Percentiles rank a stretch among this genome's conserved stretches.
Conservation (phyloP, 2,797 vertebrate genomes). For the Harpagifer antarcticus region DNA sequence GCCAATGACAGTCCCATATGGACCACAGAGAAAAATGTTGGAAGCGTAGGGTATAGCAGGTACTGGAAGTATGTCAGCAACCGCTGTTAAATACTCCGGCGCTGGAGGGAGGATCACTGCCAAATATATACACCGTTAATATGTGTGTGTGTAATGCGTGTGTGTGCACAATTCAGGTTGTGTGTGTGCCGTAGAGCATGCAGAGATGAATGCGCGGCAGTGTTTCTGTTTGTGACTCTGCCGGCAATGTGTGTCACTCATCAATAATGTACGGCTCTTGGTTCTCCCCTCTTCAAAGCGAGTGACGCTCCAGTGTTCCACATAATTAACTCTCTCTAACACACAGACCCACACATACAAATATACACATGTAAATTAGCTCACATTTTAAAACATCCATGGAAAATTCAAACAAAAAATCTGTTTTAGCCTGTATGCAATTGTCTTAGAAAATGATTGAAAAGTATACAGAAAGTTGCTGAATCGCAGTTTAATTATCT, state of each 20-base stretch:
- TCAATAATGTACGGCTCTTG: slow-evolving; percentile 84
- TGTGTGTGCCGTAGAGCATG: slow-evolving; percentile 18
- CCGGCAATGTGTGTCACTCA: slow-evolving; percentile 83
- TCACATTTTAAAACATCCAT: slow-evolving; percentile 7
- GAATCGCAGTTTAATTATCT: background rate
- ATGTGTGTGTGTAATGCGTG: slow-evolving; percentile 22
- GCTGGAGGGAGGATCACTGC: slow-evolving; percentile 54
- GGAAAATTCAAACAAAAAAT: slow-evolving; percentile 4
- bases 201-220: slow-evolving; percentile 7
- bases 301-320: slow-evolving; percentile 76
- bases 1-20: slow-evolving; percentile 73
- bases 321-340: slow-evolving; percentile 77
- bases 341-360: slow-evolving; percentile 34
- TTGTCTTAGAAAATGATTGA: background rate
- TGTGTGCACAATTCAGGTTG: slow-evolving; percentile 31
- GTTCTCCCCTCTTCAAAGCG: slow-evolving; percentile 83
- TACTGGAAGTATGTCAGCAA: slow-evolving; percentile 77
- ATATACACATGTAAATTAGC: slow-evolving; percentile 38
- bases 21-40: slow-evolving; percentile 56
- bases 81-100: slow-evolving; percentile 61
- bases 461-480: slow-evolving; percentile 3
- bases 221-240: slow-evolving; percentile 73
- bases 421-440: background rate
- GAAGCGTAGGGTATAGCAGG: slow-evolving; percentile 71
- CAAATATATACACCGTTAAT: slow-evolving; percentile 64